Evolutionary conservation across 2,113 vertebrate species (phyloP).

Genomic region (Sorex fumeus): DNA sequence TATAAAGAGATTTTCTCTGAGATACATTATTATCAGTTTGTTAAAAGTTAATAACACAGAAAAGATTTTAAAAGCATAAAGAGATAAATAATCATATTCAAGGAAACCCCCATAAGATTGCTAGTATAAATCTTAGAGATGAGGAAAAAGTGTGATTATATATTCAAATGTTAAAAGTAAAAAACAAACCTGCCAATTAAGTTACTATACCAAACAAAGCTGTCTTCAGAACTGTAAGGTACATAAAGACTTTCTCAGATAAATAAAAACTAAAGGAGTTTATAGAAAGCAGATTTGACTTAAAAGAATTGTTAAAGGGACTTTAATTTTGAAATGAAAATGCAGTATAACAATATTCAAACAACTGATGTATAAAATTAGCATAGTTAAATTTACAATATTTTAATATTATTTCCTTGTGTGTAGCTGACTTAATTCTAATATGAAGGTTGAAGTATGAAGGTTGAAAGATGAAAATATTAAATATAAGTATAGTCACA

Average conservation of each 20-base stretch:
- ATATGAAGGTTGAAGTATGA: background rate
- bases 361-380: background rate
- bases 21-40: background rate
- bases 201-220: background rate
- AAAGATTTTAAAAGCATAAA: background rate
- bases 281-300: background rate
- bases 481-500: background rate
- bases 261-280: background rate
- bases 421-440: background rate
- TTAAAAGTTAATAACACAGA: background rate
- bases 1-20: background rate
- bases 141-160: background rate
- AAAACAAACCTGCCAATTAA: background rate
- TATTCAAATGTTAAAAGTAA: background rate
- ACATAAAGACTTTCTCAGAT: background rate
- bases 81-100: background rate
- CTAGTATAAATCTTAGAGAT: background rate
- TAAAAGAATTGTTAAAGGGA: background rate
- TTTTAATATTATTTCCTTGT: background rate
- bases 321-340: background rate
- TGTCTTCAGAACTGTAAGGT: background rate
- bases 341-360: background rate
- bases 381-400: background rate
- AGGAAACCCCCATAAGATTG: background rate
- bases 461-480: background rate